Evolutionary conservation across 2,888 invertebrate genomes (phyloP), one percentile per base, ranked within the genome.

Genomic region (Congeria kusceri): DNA sequence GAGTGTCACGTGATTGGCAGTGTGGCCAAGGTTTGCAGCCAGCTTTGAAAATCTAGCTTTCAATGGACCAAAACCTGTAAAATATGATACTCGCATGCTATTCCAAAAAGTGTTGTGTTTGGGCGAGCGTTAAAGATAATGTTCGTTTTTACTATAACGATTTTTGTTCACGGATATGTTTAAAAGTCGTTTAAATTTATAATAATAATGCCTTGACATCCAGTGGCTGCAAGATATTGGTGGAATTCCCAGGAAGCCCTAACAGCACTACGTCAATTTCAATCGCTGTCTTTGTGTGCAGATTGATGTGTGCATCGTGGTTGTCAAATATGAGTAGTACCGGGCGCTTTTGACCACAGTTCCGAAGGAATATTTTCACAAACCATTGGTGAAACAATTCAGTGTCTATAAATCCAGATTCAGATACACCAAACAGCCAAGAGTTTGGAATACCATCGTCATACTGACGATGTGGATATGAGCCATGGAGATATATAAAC

Each of bases 281-380:
- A 5, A 18, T 44, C 20, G 72, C 72, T 18, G 15, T 9, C 25
- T 72, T 64, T 4, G 57, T 20, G 44, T 13, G 32, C 13, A 65
- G 23, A 9, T 47, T 27, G 0, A 72, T 25, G 28, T 72, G 72
- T 20, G 39, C 27, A 9, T 53, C 65, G 27, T 72, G 64, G 23
- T 72, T 65, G 47, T 72, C 72, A 58, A 72, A 58, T 15, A 72
- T 18, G 4, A 72, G 29, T n/a, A 64, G 5, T 11, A 65, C 72
- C 1, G 72, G 72, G 5, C 66, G 49, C 27, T 3, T 13, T 1
- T 25, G 3, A 5, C 70, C 62, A 63, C 70, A 72, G 58, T 59
- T 28, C 9, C 47, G 47, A 20, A 72, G 13, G 57, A 65, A 72
- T 7, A 58, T 9, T 13, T 47, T 23, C 9, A 3, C 23, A 29